Percentiles rank a stretch among this genome's conserved stretches.
Conservation (phyloP, 2,797 vertebrate species). For the Manis pentadactyla region DNA sequence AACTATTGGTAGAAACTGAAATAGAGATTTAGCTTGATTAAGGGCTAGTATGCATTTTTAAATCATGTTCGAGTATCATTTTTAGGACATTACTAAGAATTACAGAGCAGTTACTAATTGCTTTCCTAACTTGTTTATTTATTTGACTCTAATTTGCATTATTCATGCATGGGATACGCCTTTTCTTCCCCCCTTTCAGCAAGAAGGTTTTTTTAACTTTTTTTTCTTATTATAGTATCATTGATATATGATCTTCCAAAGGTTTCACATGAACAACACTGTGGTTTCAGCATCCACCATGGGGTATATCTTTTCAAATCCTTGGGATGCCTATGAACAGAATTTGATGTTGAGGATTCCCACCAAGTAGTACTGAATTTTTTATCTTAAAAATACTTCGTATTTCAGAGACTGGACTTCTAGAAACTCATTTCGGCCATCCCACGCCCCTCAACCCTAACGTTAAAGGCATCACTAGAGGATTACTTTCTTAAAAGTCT, state of each 20-base stretch:
- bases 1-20: background rate
- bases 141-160: background rate
- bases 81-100: conserved; percentile 1
- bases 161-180: background rate
- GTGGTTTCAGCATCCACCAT: no score
- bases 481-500: background rate
- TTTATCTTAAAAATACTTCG: background rate
- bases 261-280: no score
- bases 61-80: background rate
- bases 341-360: background rate
- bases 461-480: background rate
- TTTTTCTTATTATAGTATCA: no score
- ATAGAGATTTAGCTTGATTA: background rate
- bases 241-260: no score
- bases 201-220: no score
- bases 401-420: background rate
- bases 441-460: background rate
- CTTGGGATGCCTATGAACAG: background rate
- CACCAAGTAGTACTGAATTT: background rate
- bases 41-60: background rate
- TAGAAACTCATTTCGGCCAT: background rate
- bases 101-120: background rate
- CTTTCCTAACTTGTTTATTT: conserved; percentile 37
- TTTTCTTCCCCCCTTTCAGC: background rate
- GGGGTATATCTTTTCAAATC: background rate